phyloP scores from a whole-genome alignment of 1,140 invertebrate species.

The Drosophila bifasciata region DNA sequence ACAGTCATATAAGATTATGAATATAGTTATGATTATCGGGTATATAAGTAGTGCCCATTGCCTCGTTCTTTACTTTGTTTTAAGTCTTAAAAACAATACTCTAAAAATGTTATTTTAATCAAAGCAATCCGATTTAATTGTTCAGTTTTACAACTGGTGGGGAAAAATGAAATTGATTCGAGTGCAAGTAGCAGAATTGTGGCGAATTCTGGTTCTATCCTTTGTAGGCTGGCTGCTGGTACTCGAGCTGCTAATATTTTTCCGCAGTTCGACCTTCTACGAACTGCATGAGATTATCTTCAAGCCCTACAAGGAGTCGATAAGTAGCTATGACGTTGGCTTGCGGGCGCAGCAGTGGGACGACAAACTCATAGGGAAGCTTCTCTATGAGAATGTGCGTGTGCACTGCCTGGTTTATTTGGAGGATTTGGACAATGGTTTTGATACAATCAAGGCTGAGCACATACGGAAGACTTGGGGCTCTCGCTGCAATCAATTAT shows the following conservation, averaged over 20 bases:
- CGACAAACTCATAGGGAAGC: conserved; percentile 86
- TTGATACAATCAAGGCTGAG: conserved; percentile 88
- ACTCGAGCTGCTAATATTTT: conserved; percentile 18
- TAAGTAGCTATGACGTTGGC: conserved; percentile 21
- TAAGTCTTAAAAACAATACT: too few relatives aligned
- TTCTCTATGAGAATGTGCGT: conserved; percentile 91
- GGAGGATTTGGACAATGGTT: conserved; percentile 84
- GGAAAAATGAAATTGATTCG: too few relatives aligned
- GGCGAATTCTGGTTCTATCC: conserved; percentile 1
- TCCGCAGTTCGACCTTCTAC: neutral
- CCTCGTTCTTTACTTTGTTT: too few relatives aligned
- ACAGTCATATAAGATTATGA: too few relatives aligned
- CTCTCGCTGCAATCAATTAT: conserved; percentile 92
- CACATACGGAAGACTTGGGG: conserved; percentile 98
- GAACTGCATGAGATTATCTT: neutral
- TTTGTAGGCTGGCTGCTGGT: conserved; percentile 5
- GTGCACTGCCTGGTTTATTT: conserved; percentile 88
- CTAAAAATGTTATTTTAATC: too few relatives aligned
- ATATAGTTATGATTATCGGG: too few relatives aligned
- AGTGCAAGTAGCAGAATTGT: neutral
- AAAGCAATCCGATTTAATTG: too few relatives aligned
- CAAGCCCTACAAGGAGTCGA: conserved; percentile 38
- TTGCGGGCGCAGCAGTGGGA: conserved; percentile 33
- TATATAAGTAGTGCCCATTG: too few relatives aligned
- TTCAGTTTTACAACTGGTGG: too few relatives aligned